Conservation (phyloP, 2,888 invertebrate genomes). For the Microctonus brassicae region DNA sequence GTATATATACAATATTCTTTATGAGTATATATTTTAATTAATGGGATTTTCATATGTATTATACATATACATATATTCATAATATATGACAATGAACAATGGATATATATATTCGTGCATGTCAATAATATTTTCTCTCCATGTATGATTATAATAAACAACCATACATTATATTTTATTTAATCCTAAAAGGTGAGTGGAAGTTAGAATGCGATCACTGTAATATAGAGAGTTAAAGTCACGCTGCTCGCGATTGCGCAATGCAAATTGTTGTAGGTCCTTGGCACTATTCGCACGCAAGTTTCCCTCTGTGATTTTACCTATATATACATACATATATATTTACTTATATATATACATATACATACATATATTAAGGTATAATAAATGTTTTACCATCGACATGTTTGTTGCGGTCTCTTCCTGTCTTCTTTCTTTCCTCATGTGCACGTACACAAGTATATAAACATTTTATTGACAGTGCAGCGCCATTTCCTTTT, state of each 20-base stretch:
- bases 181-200: not conserved
- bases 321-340: constrained; percentile 16
- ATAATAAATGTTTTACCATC: not conserved
- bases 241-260: constrained; percentile 40
- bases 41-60: not conserved
- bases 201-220: not conserved
- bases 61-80: too few relatives aligned
- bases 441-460: not conserved
- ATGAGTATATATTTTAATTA: not conserved
- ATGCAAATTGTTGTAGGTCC: constrained; percentile 46
- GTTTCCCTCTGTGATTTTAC: constrained; percentile 42
- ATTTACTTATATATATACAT: not conserved
- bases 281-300: constrained; percentile 51
- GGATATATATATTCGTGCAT: constrained; percentile 31
- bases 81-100: constrained; percentile 21
- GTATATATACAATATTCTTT: not conserved
- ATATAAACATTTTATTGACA: constrained; percentile 6
- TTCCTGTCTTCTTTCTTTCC: constrained; percentile 14
- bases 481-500: not conserved
- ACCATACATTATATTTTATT: constrained; percentile 4
- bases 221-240: not conserved
- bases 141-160: constrained; percentile 16
- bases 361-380: not conserved
- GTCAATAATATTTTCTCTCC: constrained; percentile 18
- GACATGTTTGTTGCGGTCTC: not conserved